Conservation (phyloP, 1,140 invertebrate genomes). For the Drosophila dunni region DNA sequence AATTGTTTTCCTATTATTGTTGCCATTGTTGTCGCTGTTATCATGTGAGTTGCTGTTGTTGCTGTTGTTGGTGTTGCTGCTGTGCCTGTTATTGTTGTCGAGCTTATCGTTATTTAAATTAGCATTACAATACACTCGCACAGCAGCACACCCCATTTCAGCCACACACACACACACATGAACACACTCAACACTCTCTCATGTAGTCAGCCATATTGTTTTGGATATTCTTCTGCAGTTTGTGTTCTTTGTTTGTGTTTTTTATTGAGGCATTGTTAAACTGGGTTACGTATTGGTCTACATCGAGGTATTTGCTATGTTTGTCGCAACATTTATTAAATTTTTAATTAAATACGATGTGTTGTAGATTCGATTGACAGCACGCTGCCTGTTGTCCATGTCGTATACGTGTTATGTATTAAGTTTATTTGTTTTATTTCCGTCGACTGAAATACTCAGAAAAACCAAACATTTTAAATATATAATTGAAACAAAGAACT, state of each 20-base stretch:
- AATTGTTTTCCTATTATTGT: slow-evolving; percentile 82
- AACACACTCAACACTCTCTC: background rate
- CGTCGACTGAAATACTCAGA: background rate
- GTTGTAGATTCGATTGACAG: slow-evolving; percentile 48
- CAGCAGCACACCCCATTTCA: slow-evolving; percentile 13
- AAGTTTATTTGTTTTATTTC: background rate
- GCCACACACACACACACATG: slow-evolving; percentile 8
- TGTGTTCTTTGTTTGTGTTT: slow-evolving; percentile 11
- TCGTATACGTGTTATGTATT: slow-evolving; percentile 28
- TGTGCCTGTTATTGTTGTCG: slow-evolving; percentile 56
- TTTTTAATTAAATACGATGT: slow-evolving; percentile 65
- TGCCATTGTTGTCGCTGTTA: slow-evolving; percentile 66
- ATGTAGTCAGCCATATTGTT: slow-evolving; percentile 61
- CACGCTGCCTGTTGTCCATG: slow-evolving; percentile 5
- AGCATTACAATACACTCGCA: slow-evolving; percentile 75
- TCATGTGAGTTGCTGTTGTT: slow-evolving; percentile 32
- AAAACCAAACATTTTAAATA: slow-evolving; percentile 9
- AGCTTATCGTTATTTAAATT: slow-evolving; percentile 81
- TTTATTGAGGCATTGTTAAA: slow-evolving; percentile 30
- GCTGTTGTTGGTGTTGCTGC: slow-evolving; percentile 35
- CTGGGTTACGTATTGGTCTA: slow-evolving; percentile 43
- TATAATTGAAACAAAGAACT: background rate
- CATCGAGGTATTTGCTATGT: slow-evolving; percentile 11
- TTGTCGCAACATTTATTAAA: slow-evolving; percentile 58
- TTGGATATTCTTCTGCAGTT: slow-evolving; percentile 34